These are phyloP conservation scores for Falco rusticolus DNA, from an alignment of 2,797 vertebrate genomes.

Conservation along the genomic window DNA sequence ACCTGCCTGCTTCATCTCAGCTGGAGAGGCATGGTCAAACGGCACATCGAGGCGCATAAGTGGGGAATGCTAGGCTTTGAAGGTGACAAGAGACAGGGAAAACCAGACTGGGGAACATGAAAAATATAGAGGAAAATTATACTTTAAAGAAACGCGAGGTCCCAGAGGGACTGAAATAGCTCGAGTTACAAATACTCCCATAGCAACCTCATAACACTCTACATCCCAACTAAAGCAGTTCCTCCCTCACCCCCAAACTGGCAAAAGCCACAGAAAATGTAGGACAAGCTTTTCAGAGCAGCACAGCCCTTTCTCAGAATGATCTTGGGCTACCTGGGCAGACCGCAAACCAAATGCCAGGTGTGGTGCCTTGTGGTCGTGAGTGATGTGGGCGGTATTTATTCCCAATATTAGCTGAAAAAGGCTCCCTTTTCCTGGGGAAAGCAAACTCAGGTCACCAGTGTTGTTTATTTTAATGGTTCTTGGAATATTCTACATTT, in stretches of 20 bases:
- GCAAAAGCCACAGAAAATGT: not conserved
- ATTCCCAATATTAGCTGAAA: not conserved
- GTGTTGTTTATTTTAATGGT: not conserved
- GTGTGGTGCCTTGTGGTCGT: not conserved
- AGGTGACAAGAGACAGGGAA: not conserved
- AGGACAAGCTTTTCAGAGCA: not conserved
- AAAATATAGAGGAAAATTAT: not conserved
- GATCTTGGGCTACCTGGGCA: not conserved
- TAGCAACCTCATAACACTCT: not conserved
- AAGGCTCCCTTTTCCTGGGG: not conserved
- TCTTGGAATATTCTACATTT: not conserved
- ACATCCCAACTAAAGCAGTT: not conserved
- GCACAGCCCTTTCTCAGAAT: not conserved
- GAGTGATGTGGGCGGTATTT: not conserved
- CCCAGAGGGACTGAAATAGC: not conserved
- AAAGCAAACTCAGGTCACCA: not conserved
- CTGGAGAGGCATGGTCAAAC: not conserved
- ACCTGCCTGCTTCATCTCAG: not conserved
- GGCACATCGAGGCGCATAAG: not conserved
- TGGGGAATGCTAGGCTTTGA: not conserved
- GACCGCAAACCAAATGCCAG: not conserved
- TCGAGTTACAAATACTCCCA: not conserved
- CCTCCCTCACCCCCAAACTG: not conserved
- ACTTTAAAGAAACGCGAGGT: not conserved
- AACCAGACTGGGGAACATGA: rapidly evolving